phyloP scores from a whole-genome alignment of 2,888 invertebrate genomes.

The Tenthredo livida region DNA sequence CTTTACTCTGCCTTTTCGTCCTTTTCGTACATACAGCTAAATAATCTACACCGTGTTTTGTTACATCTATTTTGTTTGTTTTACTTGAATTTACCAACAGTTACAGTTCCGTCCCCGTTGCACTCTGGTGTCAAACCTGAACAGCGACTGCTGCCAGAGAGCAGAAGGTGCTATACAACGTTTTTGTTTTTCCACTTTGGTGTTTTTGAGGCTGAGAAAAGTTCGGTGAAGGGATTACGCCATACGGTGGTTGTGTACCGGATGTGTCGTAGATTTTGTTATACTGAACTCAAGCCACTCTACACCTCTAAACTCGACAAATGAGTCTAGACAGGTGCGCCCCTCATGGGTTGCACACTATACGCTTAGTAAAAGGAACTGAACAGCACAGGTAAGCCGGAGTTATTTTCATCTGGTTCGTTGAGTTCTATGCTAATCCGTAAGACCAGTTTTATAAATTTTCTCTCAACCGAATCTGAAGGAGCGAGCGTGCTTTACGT shows the following conservation, averaged over 20 bases:
- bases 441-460: constrained; percentile 53
- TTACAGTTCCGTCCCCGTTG: background rate
- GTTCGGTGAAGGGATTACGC: background rate
- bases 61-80: background rate
- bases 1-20: background rate
- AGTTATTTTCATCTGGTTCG: constrained; percentile 20
- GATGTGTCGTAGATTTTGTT: constrained; percentile 16
- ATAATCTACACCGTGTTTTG: constrained; percentile 1
- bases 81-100: background rate
- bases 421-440: constrained; percentile 36
- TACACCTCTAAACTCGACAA: background rate
- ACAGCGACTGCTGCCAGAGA: background rate
- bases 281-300: background rate
- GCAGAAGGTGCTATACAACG: constrained; percentile 18
- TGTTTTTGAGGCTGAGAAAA: background rate
- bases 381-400: constrained; percentile 15
- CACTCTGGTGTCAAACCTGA: background rate
- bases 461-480: constrained; percentile 28
- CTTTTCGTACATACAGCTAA: background rate
- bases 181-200: constrained; percentile 30
- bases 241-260: background rate
- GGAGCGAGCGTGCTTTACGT: constrained; percentile 46
- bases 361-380: background rate
- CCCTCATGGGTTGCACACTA: background rate
- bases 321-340: background rate